phyloP scores from a whole-genome alignment of 2,113 vertebrate species.

The Xiphophorus maculatus region DNA sequence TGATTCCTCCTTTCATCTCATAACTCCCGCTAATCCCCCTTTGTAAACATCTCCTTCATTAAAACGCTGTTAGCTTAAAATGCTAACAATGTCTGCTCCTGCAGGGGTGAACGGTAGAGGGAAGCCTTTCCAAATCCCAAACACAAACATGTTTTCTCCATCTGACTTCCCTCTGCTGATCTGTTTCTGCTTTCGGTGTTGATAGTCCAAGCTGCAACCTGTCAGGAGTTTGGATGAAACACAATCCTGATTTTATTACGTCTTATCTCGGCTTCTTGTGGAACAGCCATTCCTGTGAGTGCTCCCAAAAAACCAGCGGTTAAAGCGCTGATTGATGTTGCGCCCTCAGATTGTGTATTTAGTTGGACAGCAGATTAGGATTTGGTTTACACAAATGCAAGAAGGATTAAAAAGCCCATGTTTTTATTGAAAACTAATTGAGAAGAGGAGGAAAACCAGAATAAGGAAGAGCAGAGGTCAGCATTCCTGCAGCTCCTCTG shows the following conservation, averaged over 20 bases:
- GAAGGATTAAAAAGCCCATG: constrained; percentile 12
- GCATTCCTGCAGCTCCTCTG: constrained; percentile 45
- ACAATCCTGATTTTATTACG: not conserved
- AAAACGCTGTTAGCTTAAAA: not conserved
- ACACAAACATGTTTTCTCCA: not conserved
- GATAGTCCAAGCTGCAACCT: not conserved
- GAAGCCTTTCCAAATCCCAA: too few relatives aligned
- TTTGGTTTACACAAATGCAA: constrained; percentile 1
- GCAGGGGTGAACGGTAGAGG: constrained; percentile 9
- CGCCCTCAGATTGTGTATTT: constrained; percentile 7
- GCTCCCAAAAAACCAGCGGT: not conserved
- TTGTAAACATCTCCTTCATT: not conserved
- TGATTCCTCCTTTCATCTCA: constrained; percentile 28
- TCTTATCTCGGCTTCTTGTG: not conserved
- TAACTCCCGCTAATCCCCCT: constrained; percentile 7
- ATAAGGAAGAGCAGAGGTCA: constrained; percentile 44
- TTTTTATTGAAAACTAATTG: constrained; percentile 41
- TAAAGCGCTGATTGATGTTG: not conserved
- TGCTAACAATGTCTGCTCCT: not conserved
- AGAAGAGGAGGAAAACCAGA: constrained; percentile 17
- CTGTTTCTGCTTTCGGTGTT: not conserved
- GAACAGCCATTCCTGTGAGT: not conserved
- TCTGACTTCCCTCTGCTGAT: not conserved
- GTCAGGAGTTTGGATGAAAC: not conserved
- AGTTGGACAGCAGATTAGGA: not conserved